phyloP scores from a whole-genome alignment of 92 coral and sea anemone genomes.

The Epizoanthus ramosus region DNA sequence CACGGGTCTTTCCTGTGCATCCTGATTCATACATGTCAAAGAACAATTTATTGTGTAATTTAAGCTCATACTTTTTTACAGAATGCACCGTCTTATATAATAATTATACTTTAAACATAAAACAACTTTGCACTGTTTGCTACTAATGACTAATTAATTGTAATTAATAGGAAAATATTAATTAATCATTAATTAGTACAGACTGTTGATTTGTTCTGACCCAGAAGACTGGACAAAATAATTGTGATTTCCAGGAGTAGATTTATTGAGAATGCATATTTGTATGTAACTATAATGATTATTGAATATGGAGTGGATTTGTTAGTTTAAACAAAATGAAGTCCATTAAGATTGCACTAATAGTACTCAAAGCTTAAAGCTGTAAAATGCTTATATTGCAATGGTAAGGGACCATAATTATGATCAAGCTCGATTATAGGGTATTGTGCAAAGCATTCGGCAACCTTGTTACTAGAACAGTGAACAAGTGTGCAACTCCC shows the following conservation, averaged over 20 bases:
- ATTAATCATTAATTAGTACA: slow-evolving; percentile 11
- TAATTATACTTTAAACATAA: not conserved
- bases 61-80: not conserved
- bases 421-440: not conserved
- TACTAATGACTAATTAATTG: not conserved
- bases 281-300: slow-evolving; percentile 34
- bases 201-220: slow-evolving; percentile 5
- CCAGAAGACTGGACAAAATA: not conserved
- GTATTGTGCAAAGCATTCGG: not conserved
- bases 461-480: not conserved
- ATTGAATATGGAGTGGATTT: slow-evolving; percentile 27
- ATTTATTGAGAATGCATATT: slow-evolving; percentile 16
- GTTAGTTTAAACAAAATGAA: slow-evolving; percentile 17
- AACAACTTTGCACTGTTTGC: not conserved
- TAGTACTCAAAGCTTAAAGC: not conserved
- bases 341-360: slow-evolving; percentile 3
- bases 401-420: not conserved
- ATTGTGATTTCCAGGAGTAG: slow-evolving; percentile 1
- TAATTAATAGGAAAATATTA: slow-evolving; percentile 3
- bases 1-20: not conserved
- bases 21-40: not conserved
- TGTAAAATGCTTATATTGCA: slow-evolving; percentile 10
- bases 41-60: no score
- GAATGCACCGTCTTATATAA: not conserved
- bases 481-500: not conserved